A percentile compares a stretch with the other conserved stretches of the same genome.
Conservation (phyloP, 2,888 invertebrate genomes). For the Drosophila paranaensis region DNA sequence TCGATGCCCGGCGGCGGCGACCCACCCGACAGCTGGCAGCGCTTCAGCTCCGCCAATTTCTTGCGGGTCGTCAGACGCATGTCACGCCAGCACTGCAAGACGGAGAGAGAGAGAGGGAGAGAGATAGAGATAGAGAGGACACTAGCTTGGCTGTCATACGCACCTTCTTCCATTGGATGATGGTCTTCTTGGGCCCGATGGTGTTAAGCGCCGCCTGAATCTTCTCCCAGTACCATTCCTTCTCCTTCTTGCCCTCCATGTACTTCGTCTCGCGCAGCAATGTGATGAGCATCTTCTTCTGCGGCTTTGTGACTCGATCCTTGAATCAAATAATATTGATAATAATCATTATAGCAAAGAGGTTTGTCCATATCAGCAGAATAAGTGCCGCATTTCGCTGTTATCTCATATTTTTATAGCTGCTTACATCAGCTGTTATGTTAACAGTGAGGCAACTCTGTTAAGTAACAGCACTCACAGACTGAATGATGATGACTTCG, state of each 20-base stretch:
- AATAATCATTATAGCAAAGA: neutral
- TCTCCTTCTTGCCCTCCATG: constrained; percentile 84
- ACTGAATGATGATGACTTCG: neutral
- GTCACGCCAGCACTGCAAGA: constrained; percentile 83
- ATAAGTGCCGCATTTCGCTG: no score
- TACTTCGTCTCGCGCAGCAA: constrained; percentile 83
- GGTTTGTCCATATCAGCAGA: neutral
- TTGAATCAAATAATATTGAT: constrained; percentile 66
- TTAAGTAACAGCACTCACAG: neutral
- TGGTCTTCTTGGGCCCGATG: constrained; percentile 83
- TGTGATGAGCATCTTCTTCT: constrained; percentile 84
- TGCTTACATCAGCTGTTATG: constrained; percentile 22
- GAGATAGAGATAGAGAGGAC: neutral
- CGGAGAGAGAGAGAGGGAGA: neutral
- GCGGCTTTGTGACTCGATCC: constrained; percentile 84
- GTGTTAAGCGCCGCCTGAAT: constrained; percentile 83
- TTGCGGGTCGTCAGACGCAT: constrained; percentile 83
- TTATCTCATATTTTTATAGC: neutral
- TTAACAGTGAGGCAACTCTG: constrained; percentile 17
- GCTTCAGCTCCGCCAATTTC: constrained; percentile 83
- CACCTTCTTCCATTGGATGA: constrained; percentile 84
- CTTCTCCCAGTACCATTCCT: constrained; percentile 84
- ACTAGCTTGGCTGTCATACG: neutral
- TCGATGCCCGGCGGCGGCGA: constrained; percentile 84
- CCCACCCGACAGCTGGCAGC: constrained; percentile 83